Evolutionary conservation across 2,113 vertebrate genomes (phyloP).

Genomic region (Saiga tatarica): DNA sequence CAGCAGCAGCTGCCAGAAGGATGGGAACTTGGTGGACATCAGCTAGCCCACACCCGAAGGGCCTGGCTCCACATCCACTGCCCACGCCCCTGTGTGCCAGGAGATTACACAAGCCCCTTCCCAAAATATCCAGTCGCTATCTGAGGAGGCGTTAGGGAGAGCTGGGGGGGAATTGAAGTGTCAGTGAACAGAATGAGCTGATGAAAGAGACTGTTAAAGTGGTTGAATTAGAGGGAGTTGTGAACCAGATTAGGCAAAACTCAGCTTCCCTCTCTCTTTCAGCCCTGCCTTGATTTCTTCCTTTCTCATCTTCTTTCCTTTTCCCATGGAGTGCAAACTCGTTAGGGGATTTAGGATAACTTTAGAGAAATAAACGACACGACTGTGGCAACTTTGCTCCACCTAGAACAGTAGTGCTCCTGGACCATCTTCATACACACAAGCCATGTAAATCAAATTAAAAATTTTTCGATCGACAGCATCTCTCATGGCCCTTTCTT

Average conservation of each 20-base stretch:
- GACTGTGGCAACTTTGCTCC: not conserved
- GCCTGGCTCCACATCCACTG: not conserved
- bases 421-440: not conserved
- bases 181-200: no score
- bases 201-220: no score
- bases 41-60: not conserved
- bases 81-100: accelerated
- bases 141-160: not conserved
- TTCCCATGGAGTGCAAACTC: not conserved
- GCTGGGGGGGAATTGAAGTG: accelerated
- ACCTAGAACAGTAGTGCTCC: not conserved
- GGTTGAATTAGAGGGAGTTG: not conserved
- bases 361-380: not conserved
- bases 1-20: not conserved
- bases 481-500: not conserved
- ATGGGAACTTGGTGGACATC: not conserved
- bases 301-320: not conserved
- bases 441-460: not conserved
- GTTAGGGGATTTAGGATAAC: not conserved
- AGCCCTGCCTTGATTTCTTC: not conserved
- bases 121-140: no score
- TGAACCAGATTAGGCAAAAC: not conserved
- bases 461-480: not conserved
- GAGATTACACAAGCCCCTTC: not conserved
- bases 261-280: no score